Evolutionary conservation across 1,140 invertebrate species (phyloP), one percentile per base, ranked within the genome.

Genomic region (Micrasema minimum): DNA sequence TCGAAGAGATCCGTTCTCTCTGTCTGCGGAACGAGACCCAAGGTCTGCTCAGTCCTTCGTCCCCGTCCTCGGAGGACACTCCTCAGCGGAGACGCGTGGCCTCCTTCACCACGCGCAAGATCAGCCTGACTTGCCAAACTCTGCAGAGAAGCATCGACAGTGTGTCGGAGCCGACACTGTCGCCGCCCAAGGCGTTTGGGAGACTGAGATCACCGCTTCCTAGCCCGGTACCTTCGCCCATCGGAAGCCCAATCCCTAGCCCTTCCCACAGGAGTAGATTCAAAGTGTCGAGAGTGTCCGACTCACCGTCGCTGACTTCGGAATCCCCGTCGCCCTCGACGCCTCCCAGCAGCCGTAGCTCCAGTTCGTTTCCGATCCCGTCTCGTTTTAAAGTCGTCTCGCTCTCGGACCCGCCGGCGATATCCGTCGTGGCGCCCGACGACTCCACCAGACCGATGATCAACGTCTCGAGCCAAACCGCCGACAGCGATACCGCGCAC

Each of bases 201-300:
- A 85, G 89, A 51, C 81, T 90, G 67, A 86, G 88, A 67, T 90
- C 89, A 61, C 90, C 90, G 46, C 87, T 87, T 55, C 90, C 90
- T 22, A 89, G 87, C 75, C 90, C 90, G 51, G 87, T 88, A 69
- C 87, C 89, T 57, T 90, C 89, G 38, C 91, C 90, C 20, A 86
- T 88, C 69, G 88, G 89, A 68, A 90, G 87, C 79, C 90, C 90
- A 20, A 84, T 87, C 66, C 85, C 87, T 9, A 84, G 82, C 61
- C 82, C 85, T 20, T 88, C 87, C 48, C 82, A 81, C 35, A 79
- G 86, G 64, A 85, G 82, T 76, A 83, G 87, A 20, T 89, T 89
- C 75, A 83, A 88, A 64, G 87, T 89, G 2, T 88, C 85, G 18
- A 81, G 85, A 16, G 87, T 88, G 6, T 77, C 81, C 20, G 87